Percentiles rank a stretch among this genome's conserved stretches.
Conservation (phyloP, 1,140 invertebrate genomes). For the Antheraea pernyi region DNA sequence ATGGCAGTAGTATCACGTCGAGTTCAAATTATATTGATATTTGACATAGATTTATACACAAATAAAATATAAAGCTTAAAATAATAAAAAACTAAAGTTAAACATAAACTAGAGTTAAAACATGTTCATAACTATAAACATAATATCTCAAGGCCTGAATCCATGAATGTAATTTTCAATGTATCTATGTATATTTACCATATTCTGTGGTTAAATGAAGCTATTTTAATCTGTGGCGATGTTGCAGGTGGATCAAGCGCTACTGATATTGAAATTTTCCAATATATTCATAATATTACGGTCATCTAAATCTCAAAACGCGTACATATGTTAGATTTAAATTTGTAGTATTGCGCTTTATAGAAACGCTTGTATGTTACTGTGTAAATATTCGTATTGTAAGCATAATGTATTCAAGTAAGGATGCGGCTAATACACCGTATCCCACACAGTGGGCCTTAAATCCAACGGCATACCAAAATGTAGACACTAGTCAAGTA, state of each 20-base stretch:
- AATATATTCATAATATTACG: neutral
- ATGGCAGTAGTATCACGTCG: no score
- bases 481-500: constrained; percentile 83
- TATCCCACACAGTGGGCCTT: constrained; percentile 87
- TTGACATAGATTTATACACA: no score
- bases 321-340: neutral
- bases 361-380: constrained; percentile 16
- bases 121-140: no score
- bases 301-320: neutral
- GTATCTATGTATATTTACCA: no score
- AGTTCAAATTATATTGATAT: no score
- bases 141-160: no score
- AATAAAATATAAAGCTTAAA: no score
- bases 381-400: constrained; percentile 17
- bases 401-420: constrained; percentile 68
- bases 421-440: constrained; percentile 78
- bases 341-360: constrained; percentile 13
- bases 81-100: no score
- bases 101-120: no score
- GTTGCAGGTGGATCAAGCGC: neutral
- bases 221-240: neutral
- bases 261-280: neutral
- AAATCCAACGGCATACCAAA: constrained; percentile 85
- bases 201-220: no score
- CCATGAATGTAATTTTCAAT: no score